phyloP scores from a whole-genome alignment of 2,888 invertebrate species.

The Microchrysa polita region DNA sequence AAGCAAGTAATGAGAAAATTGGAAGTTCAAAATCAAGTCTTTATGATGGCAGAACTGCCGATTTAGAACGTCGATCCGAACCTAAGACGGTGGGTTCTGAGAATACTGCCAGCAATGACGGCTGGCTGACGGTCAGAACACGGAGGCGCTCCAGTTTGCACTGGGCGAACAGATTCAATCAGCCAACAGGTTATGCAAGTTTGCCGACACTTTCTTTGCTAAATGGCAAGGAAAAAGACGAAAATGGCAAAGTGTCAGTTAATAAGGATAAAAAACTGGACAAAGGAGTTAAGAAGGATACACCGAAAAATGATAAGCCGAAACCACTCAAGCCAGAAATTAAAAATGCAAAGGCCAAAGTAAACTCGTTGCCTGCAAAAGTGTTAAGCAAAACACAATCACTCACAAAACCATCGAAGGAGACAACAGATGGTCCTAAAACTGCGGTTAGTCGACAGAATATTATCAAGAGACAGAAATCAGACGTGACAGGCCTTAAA shows the following conservation, averaged over 20 bases:
- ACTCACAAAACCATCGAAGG: constrained; percentile 6
- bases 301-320: constrained; percentile 17
- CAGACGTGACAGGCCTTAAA: constrained; percentile 71
- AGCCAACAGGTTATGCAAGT: constrained; percentile 85
- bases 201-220: constrained; percentile 74
- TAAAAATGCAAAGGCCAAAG: constrained; percentile 62
- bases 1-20: constrained; percentile 62
- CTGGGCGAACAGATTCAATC: constrained; percentile 81
- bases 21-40: constrained; percentile 59
- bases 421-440: constrained; percentile 6
- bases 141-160: constrained; percentile 75
- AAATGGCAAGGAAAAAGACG: constrained; percentile 63
- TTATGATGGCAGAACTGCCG: constrained; percentile 51
- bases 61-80: constrained; percentile 58
- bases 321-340: constrained; percentile 56
- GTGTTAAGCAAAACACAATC: constrained; percentile 40
- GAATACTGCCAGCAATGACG: constrained; percentile 67
- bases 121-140: constrained; percentile 91
- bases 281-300: constrained; percentile 39
- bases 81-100: constrained; percentile 58
- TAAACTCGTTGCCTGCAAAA: constrained; percentile 57
- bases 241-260: constrained; percentile 48
- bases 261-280: constrained; percentile 45
- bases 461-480: constrained; percentile 67
- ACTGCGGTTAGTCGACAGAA: constrained; percentile 54